Evolutionary conservation across 2,113 vertebrate genomes (phyloP), one percentile per base, ranked within the genome.

Genomic region (Chunga burmeisteri): DNA sequence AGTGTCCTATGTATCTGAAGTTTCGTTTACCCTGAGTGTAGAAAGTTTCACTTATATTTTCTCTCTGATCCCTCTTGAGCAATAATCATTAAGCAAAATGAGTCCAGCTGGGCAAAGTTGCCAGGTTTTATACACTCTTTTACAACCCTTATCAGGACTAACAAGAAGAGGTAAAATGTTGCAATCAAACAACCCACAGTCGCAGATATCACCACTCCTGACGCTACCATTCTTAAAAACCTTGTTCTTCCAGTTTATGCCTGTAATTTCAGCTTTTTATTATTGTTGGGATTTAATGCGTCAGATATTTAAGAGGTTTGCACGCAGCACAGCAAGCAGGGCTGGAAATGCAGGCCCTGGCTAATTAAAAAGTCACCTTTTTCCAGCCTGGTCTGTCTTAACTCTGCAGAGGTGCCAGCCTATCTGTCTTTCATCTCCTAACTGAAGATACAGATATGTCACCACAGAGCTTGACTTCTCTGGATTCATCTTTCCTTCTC

Each of bases 101-200:
- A 87, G 65, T 59, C 61, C 78, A 94, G 68, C 89, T 56, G 91
- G 65, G 56, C 91, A 95, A 97, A 75, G 83, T 34, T 86, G 13
- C 50, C n/a, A 25, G 36, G 10, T 44, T 94, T 89, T 47, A 59
- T n/a, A 5, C 4, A 16, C 30, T 42, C 53, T 38, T 87, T 84
- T 95, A 93, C 42, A 85, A 21, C 16, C 70, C 58, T 94, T 95
- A 93, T 94, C 91, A 79, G 65, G 19, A 55, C 77, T 82, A 84
- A 67, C 73, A 44, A 78, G 70, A 92, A 79, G 61, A 8, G 34
- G 47, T 49, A 23, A 91, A 89, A 61, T 78, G 61, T 71, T 77
- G 90, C 81, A 88, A 59, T 66, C 67, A 13, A 78, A n/a, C 61
- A 73, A 36, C 73, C 21, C 18, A 14, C n/a, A 46, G 38, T 7